Evolutionary conservation across 2,113 vertebrate species (phyloP), one percentile per base, ranked within the genome.

Genomic region (Poeciliopsis retropinna): DNA sequence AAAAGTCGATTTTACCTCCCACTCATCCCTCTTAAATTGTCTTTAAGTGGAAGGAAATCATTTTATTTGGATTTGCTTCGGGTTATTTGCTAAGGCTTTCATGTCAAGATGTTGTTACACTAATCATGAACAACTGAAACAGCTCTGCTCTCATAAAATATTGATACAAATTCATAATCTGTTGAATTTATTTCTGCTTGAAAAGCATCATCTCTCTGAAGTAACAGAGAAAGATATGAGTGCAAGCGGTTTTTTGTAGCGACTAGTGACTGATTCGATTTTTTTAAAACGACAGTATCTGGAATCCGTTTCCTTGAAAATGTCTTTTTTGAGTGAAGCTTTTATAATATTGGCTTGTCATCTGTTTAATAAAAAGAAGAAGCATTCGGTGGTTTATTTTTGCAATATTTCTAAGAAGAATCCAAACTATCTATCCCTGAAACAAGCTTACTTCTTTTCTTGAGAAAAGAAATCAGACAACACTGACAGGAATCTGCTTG

Each of bases 101-200:
- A 19, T 78, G 77, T 87, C 72, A 77, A 87, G 39, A 85, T 69
- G 81, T 76, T 67, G 64, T 78, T 72, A 77, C 69, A 72, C 51
- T 89, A 78, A 84, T 81, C 80, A 87, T 80, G 66, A 81, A 89
- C 86, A 83, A 89, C 75, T 84, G 72, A 87, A 67, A 64, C 47
- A 77, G 60, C 73, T 77, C 76, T 62, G 65, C 41, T 67, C 64
- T 17, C n/a, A 82, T 89, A 27, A 91, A 91, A 84, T 75, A 88
- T 85, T 84, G 60, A 86, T 83, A 27, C 14, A 85, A 74, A 68
- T n/a, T 12, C 25, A 66, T 64, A 66, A 62, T 44, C 70, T 77
- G 39, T 60, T 62, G 39, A 39, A 82, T 89, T 75, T 83, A 73
- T 82, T 81, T 88, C 28, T 14, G 15, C 68, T 78, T 27, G 11